These are phyloP conservation scores for Oryctes rhinoceros DNA, from an alignment of 1,140 invertebrate species.

Conservation along the genomic window DNA sequence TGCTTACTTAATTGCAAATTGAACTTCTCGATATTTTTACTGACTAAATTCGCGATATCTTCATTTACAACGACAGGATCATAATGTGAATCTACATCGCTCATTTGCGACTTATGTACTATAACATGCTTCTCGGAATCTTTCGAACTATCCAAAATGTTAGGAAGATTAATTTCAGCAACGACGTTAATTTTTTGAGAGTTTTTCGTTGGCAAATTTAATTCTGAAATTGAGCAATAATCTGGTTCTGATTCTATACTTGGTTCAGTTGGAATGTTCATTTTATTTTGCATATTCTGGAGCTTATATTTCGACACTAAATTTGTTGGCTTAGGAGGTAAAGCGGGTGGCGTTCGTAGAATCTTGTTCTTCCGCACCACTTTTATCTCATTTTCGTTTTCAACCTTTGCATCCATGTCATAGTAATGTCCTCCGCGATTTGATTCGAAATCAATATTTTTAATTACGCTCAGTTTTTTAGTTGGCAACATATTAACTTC, in stretches of 20 bases:
- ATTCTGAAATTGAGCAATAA: constrained; percentile 72
- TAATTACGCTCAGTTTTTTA: constrained; percentile 64
- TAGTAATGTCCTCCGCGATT: constrained; percentile 58
- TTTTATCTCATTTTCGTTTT: constrained; percentile 56
- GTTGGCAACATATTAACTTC: constrained; percentile 54
- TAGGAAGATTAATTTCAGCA: constrained; percentile 56
- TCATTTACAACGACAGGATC: constrained; percentile 46
- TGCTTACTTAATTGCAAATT: constrained; percentile 57
- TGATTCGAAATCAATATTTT: constrained; percentile 62
- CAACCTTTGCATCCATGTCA: constrained; percentile 59
- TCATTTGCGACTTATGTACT: constrained; percentile 42
- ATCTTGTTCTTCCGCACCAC: constrained; percentile 66
- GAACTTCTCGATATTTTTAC: constrained; percentile 56
- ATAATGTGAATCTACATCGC: constrained; percentile 44
- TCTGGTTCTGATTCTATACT: constrained; percentile 67
- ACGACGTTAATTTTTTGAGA: constrained; percentile 52
- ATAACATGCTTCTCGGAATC: constrained; percentile 39
- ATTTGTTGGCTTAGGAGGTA: constrained; percentile 76
- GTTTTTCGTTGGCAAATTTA: constrained; percentile 67
- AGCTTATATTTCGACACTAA: constrained; percentile 69
- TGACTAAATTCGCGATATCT: constrained; percentile 48
- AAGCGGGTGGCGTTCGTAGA: constrained; percentile 70
- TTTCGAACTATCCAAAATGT: constrained; percentile 5
- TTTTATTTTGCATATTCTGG: constrained; percentile 51
- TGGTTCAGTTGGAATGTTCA: constrained; percentile 39